Evolutionary conservation across 2,113 vertebrate genomes (phyloP).

Genomic region (Alectura lathami): DNA sequence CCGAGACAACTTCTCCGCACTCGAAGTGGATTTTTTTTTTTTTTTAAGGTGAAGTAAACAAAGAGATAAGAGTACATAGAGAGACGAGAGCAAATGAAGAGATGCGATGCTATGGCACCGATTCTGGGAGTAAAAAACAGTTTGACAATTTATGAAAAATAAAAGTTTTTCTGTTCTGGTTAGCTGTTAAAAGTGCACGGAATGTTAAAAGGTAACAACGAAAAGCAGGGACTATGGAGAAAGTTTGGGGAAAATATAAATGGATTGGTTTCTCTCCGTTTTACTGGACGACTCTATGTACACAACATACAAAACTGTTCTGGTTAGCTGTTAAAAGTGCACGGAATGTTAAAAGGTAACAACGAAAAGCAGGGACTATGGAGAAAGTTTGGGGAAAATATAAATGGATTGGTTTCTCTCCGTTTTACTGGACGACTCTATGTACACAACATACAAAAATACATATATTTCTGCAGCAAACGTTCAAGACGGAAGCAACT

Average conservation of each 20-base stretch:
- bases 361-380: neutral
- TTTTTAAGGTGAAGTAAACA: neutral
- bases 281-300: neutral
- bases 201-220: neutral
- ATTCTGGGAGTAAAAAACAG: neutral
- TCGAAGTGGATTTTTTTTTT: neutral
- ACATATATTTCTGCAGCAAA: neutral
- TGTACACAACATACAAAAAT: neutral
- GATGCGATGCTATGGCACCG: neutral
- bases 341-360: neutral
- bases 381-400: neutral
- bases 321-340: neutral
- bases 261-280: neutral
- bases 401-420: neutral
- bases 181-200: neutral
- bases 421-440: neutral
- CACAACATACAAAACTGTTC: neutral
- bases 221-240: fast-evolving
- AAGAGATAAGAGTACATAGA: neutral
- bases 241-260: neutral
- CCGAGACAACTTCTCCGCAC: neutral
- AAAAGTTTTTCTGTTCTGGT: too few relatives aligned
- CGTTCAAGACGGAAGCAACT: neutral
- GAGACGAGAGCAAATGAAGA: neutral
- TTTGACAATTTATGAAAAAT: neutral